Base-by-base conservation (phyloP, 2,888 invertebrate genomes). In the Endomychus coccineus region DNA sequence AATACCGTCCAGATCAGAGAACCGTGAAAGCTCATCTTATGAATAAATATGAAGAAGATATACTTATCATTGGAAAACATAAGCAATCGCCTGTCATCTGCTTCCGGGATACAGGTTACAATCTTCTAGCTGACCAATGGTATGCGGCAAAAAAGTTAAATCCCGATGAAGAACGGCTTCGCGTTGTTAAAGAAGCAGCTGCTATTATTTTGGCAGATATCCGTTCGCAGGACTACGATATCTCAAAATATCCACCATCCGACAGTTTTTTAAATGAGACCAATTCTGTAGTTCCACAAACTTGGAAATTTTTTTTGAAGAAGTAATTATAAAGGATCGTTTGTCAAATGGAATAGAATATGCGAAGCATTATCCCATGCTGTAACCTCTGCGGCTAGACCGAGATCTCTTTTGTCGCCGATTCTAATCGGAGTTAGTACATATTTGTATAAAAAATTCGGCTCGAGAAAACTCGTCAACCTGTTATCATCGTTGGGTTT, bases 371-470 rank as follows among this genome's bases (percentile, higher is more conserved):
- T 50, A 16, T 37, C 43, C n/a, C 48, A 49, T 46, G 39, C 43
- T 17, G 36, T 50, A 7, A 49, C 44, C 25, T 40, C 44, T 30
- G 46, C 49, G 13, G 39, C 24, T 7, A 33, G 44, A 22, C 45
- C 46, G 11, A 28, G 30, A 38, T 46, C 42, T 23, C 47, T 49
- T 36, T 9, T 43, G n/a, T 47, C 44, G 10, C 13, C 45, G 14
- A n/a, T 45, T 7, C 44, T 34, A 12, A 17, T 43, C 11, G 41
- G 39, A 25, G 22, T 45, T 19, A 30, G 37, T 17, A 39, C 34
- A 28, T 45, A 45, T 43, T 31, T 51, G 25, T 40, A 46, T 29
- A 39, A 49, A 35, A 52, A 50, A 36, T 50, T 36, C 40, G 51
- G 47, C 19, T 52, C 50, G n/a, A 32, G 33, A 27, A 30, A 31